phyloP scores from a whole-genome alignment of 2,113 vertebrate genomes.

The Numenius arquata region DNA sequence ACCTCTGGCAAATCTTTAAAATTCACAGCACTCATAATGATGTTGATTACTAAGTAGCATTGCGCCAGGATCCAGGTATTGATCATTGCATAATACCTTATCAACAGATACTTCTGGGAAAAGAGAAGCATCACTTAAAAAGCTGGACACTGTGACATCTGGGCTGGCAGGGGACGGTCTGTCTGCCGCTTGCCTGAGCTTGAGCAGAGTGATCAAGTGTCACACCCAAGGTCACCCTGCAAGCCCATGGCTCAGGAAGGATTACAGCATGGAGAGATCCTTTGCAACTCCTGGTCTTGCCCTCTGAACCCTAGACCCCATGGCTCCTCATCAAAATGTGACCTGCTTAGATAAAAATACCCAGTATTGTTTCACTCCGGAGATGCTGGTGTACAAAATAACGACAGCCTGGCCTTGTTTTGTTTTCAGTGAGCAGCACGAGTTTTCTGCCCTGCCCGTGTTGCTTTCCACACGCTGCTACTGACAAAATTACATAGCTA shows the following conservation, averaged over 20 bases:
- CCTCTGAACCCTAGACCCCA: slow-evolving; percentile 38
- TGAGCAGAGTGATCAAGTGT: slow-evolving; percentile 47
- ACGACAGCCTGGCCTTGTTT: background rate
- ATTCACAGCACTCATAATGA: background rate
- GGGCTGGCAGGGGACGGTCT: background rate
- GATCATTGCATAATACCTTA: background rate
- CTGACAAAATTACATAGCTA: background rate
- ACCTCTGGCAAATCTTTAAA: background rate
- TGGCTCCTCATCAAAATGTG: slow-evolving; percentile 49
- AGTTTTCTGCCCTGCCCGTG: background rate
- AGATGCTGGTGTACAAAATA: background rate
- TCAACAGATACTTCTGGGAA: background rate
- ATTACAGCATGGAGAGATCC: slow-evolving; percentile 11
- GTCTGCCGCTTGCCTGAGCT: slow-evolving; percentile 20
- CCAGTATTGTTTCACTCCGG: background rate
- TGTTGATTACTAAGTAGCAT: background rate
- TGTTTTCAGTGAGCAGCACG: background rate
- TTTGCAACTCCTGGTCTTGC: background rate
- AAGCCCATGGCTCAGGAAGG: slow-evolving; percentile 28
- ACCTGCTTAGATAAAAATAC: slow-evolving; percentile 50
- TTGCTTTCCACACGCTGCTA: background rate
- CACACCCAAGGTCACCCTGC: slow-evolving; percentile 24
- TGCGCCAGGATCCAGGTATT: background rate
- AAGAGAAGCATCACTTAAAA: background rate
- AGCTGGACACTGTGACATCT: background rate